Evolutionary conservation across 2,113 vertebrate species (phyloP).

Genomic region (Rostratula benghalensis): DNA sequence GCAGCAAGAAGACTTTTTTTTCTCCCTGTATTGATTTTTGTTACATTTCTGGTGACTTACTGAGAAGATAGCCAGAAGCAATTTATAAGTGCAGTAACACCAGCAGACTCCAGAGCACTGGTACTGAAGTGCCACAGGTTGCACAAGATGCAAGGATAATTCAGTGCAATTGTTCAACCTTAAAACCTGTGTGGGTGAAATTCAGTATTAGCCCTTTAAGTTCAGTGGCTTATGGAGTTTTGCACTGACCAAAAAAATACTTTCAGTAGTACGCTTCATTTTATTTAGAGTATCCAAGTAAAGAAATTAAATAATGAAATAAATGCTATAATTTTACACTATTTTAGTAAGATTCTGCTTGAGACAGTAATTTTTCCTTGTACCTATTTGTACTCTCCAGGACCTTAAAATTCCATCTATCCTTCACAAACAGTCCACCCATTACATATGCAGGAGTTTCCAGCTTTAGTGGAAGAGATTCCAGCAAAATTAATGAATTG

Average conservation of each 20-base stretch:
- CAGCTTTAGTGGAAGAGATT: neutral
- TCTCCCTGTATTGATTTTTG: slow-evolving; percentile 2
- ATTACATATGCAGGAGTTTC: neutral
- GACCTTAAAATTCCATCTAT: neutral
- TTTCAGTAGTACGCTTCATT: neutral
- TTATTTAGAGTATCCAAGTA: neutral
- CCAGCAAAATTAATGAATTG: neutral
- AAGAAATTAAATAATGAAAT: neutral
- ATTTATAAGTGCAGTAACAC: slow-evolving; percentile 21
- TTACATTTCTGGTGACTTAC: slow-evolving; percentile 37
- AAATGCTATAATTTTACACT: neutral
- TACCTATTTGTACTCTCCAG: neutral
- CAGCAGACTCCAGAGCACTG: neutral
- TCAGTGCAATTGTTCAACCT: neutral
- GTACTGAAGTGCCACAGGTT: neutral
- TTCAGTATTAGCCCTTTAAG: neutral
- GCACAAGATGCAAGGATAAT: neutral
- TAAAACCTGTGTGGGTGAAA: neutral
- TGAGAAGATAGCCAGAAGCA: slow-evolving; percentile 34
- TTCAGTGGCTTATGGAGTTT: neutral
- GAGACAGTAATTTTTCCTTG: neutral
- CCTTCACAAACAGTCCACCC: neutral
- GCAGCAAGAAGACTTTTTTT: neutral
- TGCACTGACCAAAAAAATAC: neutral
- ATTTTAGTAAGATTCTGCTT: neutral